Evolutionary conservation across 2,888 invertebrate species (phyloP), one percentile per base, ranked within the genome.

Genomic region (Meta bourneti): DNA sequence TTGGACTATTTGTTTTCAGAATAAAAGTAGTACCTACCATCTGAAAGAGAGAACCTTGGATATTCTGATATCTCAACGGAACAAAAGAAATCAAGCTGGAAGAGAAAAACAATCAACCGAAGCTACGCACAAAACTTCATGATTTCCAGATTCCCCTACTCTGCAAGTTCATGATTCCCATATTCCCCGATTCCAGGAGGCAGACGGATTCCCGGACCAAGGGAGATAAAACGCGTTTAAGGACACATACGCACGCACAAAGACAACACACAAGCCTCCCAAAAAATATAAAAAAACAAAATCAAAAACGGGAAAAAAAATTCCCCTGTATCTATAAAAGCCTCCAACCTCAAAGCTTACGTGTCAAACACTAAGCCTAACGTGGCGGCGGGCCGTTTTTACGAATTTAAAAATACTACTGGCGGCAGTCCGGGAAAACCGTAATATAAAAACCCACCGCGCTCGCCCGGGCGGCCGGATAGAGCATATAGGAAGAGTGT

Each of bases 311-410:
- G 71, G 19, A 72, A 72, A 80, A 79, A 83, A 90, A 74, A 84
- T 82, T 52, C 74, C 82, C 52, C 8, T 8, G 34, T 48, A 54
- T 81, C 82, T 54, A 87, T 87, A 91, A 91, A 91, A 87, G 75
- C 82, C 83, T 48, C 87, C 78, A 77, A 87, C 87, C 82, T 74
- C 82, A 49, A 72, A 83, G 87, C 81, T 87, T 88, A 91, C 91
- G 91, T 91, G 91, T 91, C 91, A 91, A 91, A 91, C 78, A 87
- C 83, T 79, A 78, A 74, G 87, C 91, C 87, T 90, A 90, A 90
- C 89, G 89, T 84, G 79, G 91, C 91, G 87, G 54, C 34, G 69
- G 90, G 75, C 80, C 72, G 81, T 81, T 86, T 89, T 81, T 85
- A 90, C 90, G 80, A 84, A 90, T 86, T 85, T 86, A 81, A 85